These are phyloP conservation scores for Macrosteles quadrilineatus DNA, from an alignment of 1,140 invertebrate genomes.

Conservation along the genomic window DNA sequence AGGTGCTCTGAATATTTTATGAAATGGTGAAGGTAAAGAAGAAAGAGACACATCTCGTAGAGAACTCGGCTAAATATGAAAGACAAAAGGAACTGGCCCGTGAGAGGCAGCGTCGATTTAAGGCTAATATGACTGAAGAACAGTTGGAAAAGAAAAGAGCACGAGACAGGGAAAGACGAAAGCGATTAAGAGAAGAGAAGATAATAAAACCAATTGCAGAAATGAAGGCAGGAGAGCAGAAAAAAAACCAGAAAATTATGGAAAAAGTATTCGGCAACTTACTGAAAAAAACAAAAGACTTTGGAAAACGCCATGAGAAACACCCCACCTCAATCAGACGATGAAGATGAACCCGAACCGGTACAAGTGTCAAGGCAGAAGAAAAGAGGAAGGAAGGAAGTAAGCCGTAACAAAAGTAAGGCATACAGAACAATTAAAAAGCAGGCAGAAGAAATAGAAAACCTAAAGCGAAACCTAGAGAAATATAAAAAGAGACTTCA, in stretches of 20 bases:
- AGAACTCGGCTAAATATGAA: neutral
- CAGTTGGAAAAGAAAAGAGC: neutral
- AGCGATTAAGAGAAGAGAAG: neutral
- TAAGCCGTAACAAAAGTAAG: no score
- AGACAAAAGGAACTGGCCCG: neutral
- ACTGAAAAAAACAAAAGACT: neutral
- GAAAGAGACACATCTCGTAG: neutral
- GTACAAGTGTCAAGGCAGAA: no score
- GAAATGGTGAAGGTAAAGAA: neutral
- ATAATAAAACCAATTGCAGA: neutral
- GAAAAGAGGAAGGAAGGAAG: no score
- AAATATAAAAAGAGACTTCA: no score
- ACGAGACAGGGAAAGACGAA: neutral
- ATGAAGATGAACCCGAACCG: neutral
- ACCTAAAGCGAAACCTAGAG: no score
- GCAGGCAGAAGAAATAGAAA: no score
- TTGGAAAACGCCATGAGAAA: neutral
- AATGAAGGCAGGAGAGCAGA: neutral
- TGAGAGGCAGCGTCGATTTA: neutral
- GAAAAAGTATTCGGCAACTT: neutral
- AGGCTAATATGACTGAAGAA: neutral
- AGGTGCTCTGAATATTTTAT: neutral
- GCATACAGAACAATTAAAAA: no score
- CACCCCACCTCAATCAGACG: neutral
- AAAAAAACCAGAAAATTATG: neutral